Conservation (phyloP, 2,113 vertebrate species). For the Menura novaehollandiae region DNA sequence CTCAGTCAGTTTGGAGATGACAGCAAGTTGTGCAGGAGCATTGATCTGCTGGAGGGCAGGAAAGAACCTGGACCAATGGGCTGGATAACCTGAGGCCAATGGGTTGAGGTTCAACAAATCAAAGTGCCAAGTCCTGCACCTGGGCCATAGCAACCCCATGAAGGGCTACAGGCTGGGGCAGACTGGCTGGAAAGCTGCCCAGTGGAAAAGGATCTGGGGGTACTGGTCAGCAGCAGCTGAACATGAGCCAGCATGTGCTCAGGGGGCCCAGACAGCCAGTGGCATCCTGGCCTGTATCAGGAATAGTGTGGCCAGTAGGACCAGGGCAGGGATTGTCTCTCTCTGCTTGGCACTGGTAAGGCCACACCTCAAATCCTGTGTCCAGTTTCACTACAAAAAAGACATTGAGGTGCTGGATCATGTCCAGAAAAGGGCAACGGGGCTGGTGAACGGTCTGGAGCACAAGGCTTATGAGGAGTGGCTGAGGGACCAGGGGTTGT, state of each 20-base stretch:
- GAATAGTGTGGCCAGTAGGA: background rate
- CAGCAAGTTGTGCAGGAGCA: background rate
- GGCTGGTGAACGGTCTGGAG: background rate
- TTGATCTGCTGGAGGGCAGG: background rate
- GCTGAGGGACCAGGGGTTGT: background rate
- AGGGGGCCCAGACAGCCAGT: background rate
- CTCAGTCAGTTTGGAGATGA: background rate
- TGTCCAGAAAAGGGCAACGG: background rate
- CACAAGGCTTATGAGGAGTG: background rate
- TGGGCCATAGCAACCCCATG: background rate
- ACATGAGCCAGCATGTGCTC: background rate
- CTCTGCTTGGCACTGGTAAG: background rate
- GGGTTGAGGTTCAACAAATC: background rate
- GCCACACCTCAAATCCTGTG: rapidly evolving
- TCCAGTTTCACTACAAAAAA: background rate
- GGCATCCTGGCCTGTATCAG: background rate
- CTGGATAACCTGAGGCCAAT: background rate
- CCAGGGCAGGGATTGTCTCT: background rate
- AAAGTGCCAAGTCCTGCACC: background rate
- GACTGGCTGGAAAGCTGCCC: background rate
- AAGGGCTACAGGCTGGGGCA: background rate
- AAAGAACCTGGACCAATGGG: background rate
- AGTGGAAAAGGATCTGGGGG: background rate
- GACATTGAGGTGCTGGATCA: background rate
- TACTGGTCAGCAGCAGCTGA: background rate